A percentile compares a stretch with the other conserved stretches of the same genome.
Conservation (phyloP, 1,140 invertebrate genomes). For the Anastrepha obliqua region DNA sequence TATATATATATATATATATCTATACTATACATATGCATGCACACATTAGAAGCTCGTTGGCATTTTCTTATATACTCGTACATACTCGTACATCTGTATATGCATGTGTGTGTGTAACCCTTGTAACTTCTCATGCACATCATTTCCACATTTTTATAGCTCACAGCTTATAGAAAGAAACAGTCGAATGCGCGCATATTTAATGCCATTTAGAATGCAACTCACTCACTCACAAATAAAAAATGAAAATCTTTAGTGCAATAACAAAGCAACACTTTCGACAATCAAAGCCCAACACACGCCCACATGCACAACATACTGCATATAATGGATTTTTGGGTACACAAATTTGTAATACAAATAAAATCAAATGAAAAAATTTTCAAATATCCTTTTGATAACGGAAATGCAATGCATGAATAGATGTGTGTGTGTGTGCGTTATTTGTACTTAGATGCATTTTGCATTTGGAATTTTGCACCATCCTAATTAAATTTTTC, state of each 20-base stretch:
- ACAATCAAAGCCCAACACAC: background rate
- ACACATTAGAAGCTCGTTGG: background rate
- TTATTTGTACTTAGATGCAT: background rate
- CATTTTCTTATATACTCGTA: background rate
- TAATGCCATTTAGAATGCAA: constrained; percentile 50
- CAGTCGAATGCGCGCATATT: constrained; percentile 39
- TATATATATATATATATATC: background rate
- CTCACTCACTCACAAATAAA: constrained; percentile 34
- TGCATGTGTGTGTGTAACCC: background rate
- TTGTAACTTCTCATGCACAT: background rate
- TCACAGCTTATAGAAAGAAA: background rate
- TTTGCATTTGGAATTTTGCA: background rate
- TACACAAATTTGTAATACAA: background rate
- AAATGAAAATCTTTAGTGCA: background rate
- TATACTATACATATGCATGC: background rate
- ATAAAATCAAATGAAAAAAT: constrained; percentile 17
- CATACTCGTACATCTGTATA: background rate
- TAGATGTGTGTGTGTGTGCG: background rate
- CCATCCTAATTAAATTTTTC: background rate
- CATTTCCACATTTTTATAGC: constrained; percentile 11
- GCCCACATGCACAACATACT: background rate
- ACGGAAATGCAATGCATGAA: background rate
- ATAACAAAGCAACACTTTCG: background rate
- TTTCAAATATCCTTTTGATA: constrained; percentile 30
- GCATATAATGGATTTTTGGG: background rate